phyloP scores from a whole-genome alignment of 92 coral and sea anemone genomes.

The Virgularia gustaviana region DNA sequence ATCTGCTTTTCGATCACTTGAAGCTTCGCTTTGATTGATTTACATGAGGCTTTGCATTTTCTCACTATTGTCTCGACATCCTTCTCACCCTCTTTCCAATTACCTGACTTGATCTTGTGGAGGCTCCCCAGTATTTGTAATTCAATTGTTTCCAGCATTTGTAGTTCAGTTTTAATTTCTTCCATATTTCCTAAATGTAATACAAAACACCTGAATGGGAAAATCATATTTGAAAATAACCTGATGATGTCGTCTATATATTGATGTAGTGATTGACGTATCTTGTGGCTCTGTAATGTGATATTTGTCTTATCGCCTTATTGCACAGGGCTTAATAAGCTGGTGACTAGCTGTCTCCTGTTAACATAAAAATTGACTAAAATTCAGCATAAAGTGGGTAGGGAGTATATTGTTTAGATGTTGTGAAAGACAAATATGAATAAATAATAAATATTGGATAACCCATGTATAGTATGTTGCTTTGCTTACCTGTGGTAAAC shows the following conservation, averaged over 20 bases:
- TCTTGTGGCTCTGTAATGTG: neutral
- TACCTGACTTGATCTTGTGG: slow-evolving; percentile 24
- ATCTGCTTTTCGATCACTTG: slow-evolving; percentile 6
- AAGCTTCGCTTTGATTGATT: neutral
- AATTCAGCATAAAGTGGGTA: neutral
- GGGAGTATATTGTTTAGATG: neutral
- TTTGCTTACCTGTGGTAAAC: neutral
- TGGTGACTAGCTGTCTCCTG: neutral
- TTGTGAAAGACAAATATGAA: neutral
- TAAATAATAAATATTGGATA: neutral
- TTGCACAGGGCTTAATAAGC: neutral
- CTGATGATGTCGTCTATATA: neutral
- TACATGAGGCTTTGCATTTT: slow-evolving; percentile 2
- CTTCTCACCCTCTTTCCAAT: slow-evolving; percentile 27
- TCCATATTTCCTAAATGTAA: neutral
- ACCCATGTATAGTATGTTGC: neutral
- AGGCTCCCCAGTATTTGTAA: slow-evolving; percentile 22
- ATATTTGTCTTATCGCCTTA: neutral
- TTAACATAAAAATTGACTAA: neutral
- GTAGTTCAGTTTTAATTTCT: neutral
- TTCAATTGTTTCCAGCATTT: slow-evolving; percentile 23
- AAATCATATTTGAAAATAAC: neutral
- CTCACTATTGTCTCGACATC: slow-evolving; percentile 22
- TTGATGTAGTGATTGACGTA: neutral
- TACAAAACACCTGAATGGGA: neutral